Evolutionary conservation across 2,113 vertebrate genomes (phyloP), one percentile per base, ranked within the genome.

Genomic region (Ursus arctos): DNA sequence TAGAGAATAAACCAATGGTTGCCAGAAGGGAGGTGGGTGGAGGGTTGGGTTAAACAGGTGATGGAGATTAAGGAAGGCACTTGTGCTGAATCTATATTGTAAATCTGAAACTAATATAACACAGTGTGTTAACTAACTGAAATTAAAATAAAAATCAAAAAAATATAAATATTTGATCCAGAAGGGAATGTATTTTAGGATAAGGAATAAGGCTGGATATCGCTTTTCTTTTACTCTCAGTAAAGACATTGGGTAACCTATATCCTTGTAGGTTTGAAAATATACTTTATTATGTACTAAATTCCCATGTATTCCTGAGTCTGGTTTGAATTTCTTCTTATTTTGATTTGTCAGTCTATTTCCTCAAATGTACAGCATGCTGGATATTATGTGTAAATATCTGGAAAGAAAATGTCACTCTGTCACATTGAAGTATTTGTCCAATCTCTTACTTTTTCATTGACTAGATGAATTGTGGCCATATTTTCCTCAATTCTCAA

Each of bases 401-500:
- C 43, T 18, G 33, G 43, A 90, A 74, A 69, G n/a, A 82, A 92
- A 80, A 51, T 33, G 31, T 36, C 16, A 55, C 31, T 88, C 8
- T 89, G 36, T 71, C 53, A 71, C 1, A 59, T 1, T 91, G 31
- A 71, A 47, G 40, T 88, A 53, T 88, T 92, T 82, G 14, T 33
- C 13, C 11, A 65, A 40, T 59, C 51, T n/a, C 18, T 61, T 82
- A 57, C 1, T 10, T 77, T 81, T 85, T 59, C n/a, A 51, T 71
- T 72, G 7, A n/a, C 22, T 84, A 63, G 9, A 76, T 82, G 69
- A 96, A 82, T 69, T 80, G 7, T 26, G 19, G 14, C 1, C 19
- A 84, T 94, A 72, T 92, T 86, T 65, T 31, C 15, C 59, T 96
- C 12, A 77, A 65, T 18, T 67, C 69, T 91, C 47, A 93, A 76